Conservation (phyloP, 2,113 vertebrate species). For the Lamprologus lemairii region DNA sequence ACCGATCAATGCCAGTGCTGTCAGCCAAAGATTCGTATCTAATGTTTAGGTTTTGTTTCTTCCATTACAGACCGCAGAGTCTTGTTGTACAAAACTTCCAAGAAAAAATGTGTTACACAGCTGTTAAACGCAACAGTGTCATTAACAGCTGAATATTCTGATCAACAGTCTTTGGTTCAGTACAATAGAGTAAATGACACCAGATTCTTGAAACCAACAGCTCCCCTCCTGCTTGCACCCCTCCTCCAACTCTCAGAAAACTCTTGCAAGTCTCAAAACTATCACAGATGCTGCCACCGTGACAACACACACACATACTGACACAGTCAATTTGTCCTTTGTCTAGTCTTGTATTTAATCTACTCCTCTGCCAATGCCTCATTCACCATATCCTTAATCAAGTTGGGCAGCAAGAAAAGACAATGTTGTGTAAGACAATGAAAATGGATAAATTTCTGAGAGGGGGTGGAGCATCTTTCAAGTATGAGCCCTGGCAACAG, state of each 20-base stretch:
- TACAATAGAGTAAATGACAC: slow-evolving; percentile 43
- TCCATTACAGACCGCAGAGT: neutral
- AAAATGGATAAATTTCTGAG: neutral
- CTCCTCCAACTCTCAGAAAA: neutral
- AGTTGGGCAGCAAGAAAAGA: neutral
- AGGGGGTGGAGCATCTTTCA: slow-evolving; percentile 19
- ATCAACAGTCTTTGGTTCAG: slow-evolving; percentile 19
- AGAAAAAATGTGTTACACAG: slow-evolving; percentile 16
- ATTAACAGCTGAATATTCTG: slow-evolving; percentile 18
- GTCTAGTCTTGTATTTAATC: slow-evolving; percentile 39
- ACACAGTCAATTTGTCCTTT: slow-evolving; percentile 41
- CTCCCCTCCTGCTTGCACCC: neutral
- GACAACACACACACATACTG: neutral
- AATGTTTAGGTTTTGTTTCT: neutral
- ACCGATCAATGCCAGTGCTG: neutral
- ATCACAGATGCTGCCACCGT: slow-evolving; percentile 39
- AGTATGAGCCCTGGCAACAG: slow-evolving; percentile 8
- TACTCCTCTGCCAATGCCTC: neutral
- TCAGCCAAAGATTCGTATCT: neutral
- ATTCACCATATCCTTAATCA: neutral
- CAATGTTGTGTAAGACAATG: slow-evolving; percentile 18
- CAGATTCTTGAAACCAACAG: slow-evolving; percentile 21
- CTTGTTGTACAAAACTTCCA: neutral
- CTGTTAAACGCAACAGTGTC: slow-evolving; percentile 15
- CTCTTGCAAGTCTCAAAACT: neutral